phyloP scores from a whole-genome alignment of 1,140 invertebrate species.

The Lithobius niger region DNA sequence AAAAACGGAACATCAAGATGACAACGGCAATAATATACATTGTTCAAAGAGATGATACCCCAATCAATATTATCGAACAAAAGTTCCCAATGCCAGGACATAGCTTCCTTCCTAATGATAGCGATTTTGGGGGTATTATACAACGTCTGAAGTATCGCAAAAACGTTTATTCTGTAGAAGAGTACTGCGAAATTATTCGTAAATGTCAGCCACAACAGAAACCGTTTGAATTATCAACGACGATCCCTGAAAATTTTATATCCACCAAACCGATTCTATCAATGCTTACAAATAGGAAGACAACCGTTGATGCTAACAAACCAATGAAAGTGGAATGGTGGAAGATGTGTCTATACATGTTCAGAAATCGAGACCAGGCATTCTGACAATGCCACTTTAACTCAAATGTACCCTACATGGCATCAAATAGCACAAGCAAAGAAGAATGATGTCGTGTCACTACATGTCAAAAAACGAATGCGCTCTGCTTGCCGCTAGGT shows the following conservation, averaged over 20 bases:
- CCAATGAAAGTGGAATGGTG: not conserved
- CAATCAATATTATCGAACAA: slow-evolving; percentile 20
- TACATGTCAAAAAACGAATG: no score
- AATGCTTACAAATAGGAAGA: not conserved
- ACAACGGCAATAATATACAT: slow-evolving; percentile 22
- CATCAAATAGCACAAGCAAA: not conserved
- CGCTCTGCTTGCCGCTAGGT: no score
- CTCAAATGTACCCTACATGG: not conserved
- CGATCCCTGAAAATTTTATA: not conserved
- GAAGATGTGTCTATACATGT: not conserved
- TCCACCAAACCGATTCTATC: not conserved
- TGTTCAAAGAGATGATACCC: slow-evolving; percentile 17
- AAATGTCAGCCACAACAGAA: not conserved
- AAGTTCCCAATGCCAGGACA: slow-evolving; percentile 27
- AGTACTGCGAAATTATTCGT: slow-evolving; percentile 18
- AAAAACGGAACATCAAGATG: slow-evolving; percentile 30
- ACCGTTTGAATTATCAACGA: not conserved
- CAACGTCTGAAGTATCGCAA: slow-evolving; percentile 23
- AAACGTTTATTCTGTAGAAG: slow-evolving; percentile 22
- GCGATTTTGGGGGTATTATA: slow-evolving; percentile 27
- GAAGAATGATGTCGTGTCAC: not conserved
- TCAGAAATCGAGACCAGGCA: not conserved
- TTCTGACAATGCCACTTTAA: not conserved
- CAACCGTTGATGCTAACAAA: not conserved
- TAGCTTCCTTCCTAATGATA: slow-evolving; percentile 29